A percentile compares a stretch with the other conserved stretches of the same genome.
Conservation (phyloP, 2,888 invertebrate species). For the Micoletzkya japonica region DNA sequence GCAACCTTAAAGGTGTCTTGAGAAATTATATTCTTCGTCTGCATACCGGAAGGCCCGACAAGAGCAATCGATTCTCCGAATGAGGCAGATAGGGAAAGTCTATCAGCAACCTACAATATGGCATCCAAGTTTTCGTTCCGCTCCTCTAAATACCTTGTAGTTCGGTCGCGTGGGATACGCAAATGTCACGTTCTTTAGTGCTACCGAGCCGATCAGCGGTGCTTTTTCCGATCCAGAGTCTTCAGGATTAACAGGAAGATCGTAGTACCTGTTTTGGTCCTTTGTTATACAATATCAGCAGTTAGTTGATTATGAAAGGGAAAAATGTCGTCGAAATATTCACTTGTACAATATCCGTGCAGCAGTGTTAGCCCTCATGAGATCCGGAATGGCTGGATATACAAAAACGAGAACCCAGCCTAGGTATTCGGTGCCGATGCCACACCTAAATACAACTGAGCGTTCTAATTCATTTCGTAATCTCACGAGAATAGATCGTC, state of each 20-base stretch:
- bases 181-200: constrained; percentile 72
- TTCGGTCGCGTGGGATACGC: constrained; percentile 81
- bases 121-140: no score
- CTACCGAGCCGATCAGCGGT: constrained; percentile 3
- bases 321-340: not conserved
- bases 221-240: not conserved
- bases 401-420: constrained; percentile 15
- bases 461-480: not conserved
- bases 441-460: not conserved
- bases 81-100: constrained; percentile 40
- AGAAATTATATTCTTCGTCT: not conserved
- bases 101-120: constrained; percentile 21
- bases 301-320: not conserved
- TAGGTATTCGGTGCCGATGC: not conserved
- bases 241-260: not conserved
- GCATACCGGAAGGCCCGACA: constrained; percentile 65
- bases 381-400: constrained; percentile 22
- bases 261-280: constrained; percentile 11
- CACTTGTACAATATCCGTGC: constrained; percentile 20
- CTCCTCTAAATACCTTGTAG: constrained; percentile 69
- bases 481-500: not conserved
- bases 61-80: constrained; percentile 65
- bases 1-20: constrained; percentile 70
- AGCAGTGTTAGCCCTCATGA: constrained; percentile 12
- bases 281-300: not conserved